Evolutionary conservation across 2,113 vertebrate genomes (phyloP), one percentile per base, ranked within the genome.

Genomic region (Cephalopterus ornatus): DNA sequence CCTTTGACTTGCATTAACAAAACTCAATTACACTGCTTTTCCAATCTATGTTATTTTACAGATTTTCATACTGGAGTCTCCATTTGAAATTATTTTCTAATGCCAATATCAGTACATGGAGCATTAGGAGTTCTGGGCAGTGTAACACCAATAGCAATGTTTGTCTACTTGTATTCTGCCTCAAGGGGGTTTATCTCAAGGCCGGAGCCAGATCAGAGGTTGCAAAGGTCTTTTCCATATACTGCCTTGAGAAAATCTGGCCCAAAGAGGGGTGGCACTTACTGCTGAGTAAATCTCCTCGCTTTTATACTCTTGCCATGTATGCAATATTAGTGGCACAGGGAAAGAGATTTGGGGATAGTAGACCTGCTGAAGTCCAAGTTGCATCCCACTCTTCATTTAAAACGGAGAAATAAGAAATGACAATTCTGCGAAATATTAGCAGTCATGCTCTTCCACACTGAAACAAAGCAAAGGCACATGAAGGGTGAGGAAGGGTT

Each of bases 131-230:
- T 23, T 68, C 58, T 37, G 70, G 32, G 37, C 28, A 70, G 33
- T 0, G 0, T 20, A 61, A 82, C 1, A 21, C 32, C 1, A 1
- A 35, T 28, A 71, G n/a, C 28, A 91, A 11, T 1, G 0, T 75
- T 75, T 58, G 15, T 41, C 19, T 65, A 23, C 26, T 22, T 68
- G 33, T 52, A 27, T 52, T 81, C 53, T 61, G 37, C 46, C 41
- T 83, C 63, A 68, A n/a, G 16, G 32, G 35, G 10, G 20, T n/a
- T 74, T 61, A 41, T 13, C 30, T n/a, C 10, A 27, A 22, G n/a
- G 41, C 66, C 89, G 58, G 66, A 62, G 23, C 12, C 61, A 66
- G 49, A 85, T 12, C 23, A 73, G n/a, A 73, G 26, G 7, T 18
- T 88, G 37, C n/a, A 85, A 82, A 94, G 24, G 26, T 21, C 32